A percentile compares a stretch with the other conserved stretches of the same genome.
phyloP scores from a whole-genome alignment of 2,888 invertebrate species.

The Opisthograptis luteolata region DNA sequence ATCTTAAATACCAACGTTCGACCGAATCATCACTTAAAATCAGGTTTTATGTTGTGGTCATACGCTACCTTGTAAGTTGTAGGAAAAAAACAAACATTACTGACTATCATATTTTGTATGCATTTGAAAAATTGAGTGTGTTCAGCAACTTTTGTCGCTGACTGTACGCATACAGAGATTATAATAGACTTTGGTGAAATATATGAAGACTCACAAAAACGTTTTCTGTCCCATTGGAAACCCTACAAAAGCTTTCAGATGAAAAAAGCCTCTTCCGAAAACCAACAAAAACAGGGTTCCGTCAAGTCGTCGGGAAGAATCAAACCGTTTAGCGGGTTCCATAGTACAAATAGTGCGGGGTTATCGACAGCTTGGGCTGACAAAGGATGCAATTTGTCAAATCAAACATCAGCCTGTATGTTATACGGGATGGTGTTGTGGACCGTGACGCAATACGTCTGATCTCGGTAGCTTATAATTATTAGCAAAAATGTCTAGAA shows the following conservation, averaged over 20 bases:
- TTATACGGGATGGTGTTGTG: slow-evolving; percentile 25
- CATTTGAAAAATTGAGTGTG: too few relatives aligned
- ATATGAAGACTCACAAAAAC: not conserved
- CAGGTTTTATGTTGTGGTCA: too few relatives aligned
- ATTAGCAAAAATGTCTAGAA: too few relatives aligned
- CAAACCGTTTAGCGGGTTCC: slow-evolving; percentile 61
- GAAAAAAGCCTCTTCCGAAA: slow-evolving; percentile 32
- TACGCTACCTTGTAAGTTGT: too few relatives aligned
- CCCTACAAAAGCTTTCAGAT: slow-evolving; percentile 32
- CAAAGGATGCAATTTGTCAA: slow-evolving; percentile 79
- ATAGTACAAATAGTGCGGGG: slow-evolving; percentile 66
- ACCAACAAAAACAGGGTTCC: slow-evolving; percentile 34
- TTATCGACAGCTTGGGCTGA: slow-evolving; percentile 67
- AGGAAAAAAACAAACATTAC: too few relatives aligned
- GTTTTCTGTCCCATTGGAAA: slow-evolving; percentile 6
- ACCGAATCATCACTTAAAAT: too few relatives aligned
- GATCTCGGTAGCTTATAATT: too few relatives aligned
- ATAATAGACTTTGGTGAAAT: too few relatives aligned
- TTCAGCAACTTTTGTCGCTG: too few relatives aligned
- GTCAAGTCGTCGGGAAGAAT: slow-evolving; percentile 51
- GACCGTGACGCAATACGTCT: not conserved
- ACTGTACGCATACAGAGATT: too few relatives aligned
- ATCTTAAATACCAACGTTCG: too few relatives aligned
- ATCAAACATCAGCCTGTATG: slow-evolving; percentile 60
- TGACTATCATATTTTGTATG: too few relatives aligned